A percentile compares a stretch with the other conserved stretches of the same genome.
phyloP scores from a whole-genome alignment of 2,113 vertebrate genomes.

The Ciconia maguari region DNA sequence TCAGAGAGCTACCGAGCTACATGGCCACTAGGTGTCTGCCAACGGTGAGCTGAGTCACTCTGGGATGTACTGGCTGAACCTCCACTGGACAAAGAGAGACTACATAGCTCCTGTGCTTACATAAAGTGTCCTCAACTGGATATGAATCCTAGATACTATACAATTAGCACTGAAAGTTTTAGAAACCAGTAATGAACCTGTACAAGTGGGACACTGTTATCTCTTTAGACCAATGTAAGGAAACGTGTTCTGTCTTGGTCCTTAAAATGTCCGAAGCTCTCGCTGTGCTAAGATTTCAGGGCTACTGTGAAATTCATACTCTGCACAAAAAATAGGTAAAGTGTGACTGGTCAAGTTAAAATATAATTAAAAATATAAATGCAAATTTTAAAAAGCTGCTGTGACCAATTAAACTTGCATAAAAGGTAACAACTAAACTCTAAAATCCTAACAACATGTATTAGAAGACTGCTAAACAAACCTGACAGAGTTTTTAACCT shows the following conservation, averaged over 20 bases:
- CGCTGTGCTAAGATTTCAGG: neutral
- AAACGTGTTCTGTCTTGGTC: neutral
- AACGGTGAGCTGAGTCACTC: neutral
- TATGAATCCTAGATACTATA: neutral
- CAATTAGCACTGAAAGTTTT: neutral
- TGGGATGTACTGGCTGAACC: neutral
- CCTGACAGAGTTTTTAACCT: neutral
- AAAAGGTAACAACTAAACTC: neutral
- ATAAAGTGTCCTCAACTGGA: too few species aligned
- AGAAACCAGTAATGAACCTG: neutral
- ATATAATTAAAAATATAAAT: neutral
- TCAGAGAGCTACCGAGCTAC: neutral
- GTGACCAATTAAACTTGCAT: neutral
- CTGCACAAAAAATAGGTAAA: neutral
- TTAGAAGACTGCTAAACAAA: neutral
- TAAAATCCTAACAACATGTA: neutral
- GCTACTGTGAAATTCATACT: neutral
- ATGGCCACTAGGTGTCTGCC: neutral
- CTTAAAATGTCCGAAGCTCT: neutral
- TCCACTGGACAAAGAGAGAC: neutral
- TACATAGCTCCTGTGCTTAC: neutral
- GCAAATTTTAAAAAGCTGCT: neutral
- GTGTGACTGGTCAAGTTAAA: neutral
- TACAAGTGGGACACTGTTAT: neutral
- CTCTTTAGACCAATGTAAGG: neutral